Base-by-base conservation (phyloP, 2,888 invertebrate genomes). In the Drosophila borealis region DNA sequence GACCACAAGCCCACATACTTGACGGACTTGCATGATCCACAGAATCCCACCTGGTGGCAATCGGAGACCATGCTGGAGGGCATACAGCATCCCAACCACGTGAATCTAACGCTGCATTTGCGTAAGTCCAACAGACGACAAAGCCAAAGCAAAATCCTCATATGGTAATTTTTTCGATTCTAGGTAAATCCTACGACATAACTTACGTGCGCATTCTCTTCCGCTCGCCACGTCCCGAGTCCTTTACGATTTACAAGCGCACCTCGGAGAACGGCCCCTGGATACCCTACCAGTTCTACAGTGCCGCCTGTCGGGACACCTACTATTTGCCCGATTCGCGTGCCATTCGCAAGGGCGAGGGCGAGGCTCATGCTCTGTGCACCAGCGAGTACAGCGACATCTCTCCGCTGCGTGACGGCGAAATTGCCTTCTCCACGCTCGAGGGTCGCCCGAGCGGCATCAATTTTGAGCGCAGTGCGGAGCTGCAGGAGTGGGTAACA, bases 381-480 rank as follows among this genome's bases (percentile, higher is more conserved):
- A 98, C 97, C n/a, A 97, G 98, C 71, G 99, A 99, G 91, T 99
- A 97, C 93, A 98, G 98, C 4, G 99, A 99, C 90, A 98, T 99
- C 79, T 98, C 98, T 0, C 99, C 99, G 0, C 93, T 99, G 68
- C 96, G 97, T 3, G 98, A 97, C 14, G 99, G 98, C 17, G 98
- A 97, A 90, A 97, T 99, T 6, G 96, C 98, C 9, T 99, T 99
- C 93, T 97, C 98, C 11, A 98, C 99, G 0, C 93, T 99, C 3
- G 98, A 98, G 92, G 98, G 98, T 46, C 93, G 99, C 77, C 99
- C 99, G 0, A 97, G 98, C 6, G 98, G 98, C 13, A 96, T 96
- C 88, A 95, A 96, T 66, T 99, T 99, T 90, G 99, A 99, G 87
- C 95, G 96, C 69, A 98, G 97, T 88, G 94, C 95, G 0, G 96